Base-by-base conservation (phyloP, 2,113 vertebrate genomes). In the Synchiropus splendidus region DNA sequence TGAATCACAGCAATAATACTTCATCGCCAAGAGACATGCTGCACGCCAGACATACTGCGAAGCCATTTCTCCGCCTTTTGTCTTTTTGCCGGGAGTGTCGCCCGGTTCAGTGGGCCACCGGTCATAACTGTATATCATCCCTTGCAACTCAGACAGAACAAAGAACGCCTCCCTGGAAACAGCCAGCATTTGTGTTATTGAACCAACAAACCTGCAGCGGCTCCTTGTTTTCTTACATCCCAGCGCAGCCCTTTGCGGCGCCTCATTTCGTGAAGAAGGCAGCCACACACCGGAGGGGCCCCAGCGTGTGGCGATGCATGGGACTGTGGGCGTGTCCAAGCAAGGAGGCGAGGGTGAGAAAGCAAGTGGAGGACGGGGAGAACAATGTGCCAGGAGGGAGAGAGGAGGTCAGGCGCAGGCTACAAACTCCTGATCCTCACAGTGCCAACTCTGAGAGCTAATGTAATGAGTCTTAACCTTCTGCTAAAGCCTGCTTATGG, bases 1-100 rank as follows among this genome's bases (percentile, higher is more conserved):
- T 64, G 56, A 56, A 70, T 63, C 58, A 70, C 54, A 70, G 63
- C 64, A 58, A 36, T 13, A 51, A 30, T 45, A 54, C 60, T 71
- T 54, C 57, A 56, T 62, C 45, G 67, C 74, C 65, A 52, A 32
- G 62, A 63, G 67, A 61, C 47, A 37, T 73, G 70, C 51, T 62
- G 54, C 65, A 32, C 30, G 48, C 30, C 32, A 45, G 50, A 62
- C 64, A 69, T 41, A 48, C 31, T 21, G 37, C 45, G 27, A 67
- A 76, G 70, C 17, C 36, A 70, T 70, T 60, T 48, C n/a, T 31
- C 9, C 50, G 14, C 39, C 31, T 45, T 63, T 65, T 60, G 61
- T 74, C 36, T 58, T 18, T 18, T 34, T 64, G 55, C 67, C 30
- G 12, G 54, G 47, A 66, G 64, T 30, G 1, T 33, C 42, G 53